phyloP scores from a whole-genome alignment of 1,140 invertebrate species.

The Zaprionus ghesquierei region DNA sequence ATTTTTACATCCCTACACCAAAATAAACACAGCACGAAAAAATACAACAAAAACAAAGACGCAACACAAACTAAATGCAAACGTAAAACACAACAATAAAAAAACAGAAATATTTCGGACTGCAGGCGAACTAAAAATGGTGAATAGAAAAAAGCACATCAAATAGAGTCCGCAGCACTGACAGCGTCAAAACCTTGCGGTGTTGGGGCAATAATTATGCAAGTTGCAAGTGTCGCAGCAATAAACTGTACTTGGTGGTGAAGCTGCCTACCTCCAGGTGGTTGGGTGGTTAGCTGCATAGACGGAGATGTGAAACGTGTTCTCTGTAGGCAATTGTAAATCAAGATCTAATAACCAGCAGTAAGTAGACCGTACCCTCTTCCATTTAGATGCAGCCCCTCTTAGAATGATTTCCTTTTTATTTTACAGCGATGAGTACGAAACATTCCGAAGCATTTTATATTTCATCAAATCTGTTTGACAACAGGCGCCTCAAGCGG shows the following conservation, averaged over 20 bases:
- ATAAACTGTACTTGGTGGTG: conserved; percentile 43
- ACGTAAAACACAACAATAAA: conserved; percentile 18
- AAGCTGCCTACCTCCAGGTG: conserved; percentile 39
- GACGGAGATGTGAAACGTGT: background rate
- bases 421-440: conserved; percentile 57
- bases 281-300: background rate
- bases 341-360: background rate
- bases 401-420: background rate
- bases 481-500: conserved; percentile 67
- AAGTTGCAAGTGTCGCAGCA: conserved; percentile 61
- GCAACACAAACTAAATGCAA: conserved; percentile 29
- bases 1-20: conserved; percentile 42
- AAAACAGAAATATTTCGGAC: background rate
- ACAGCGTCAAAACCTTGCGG: background rate
- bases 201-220: conserved; percentile 71
- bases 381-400: background rate
- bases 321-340: background rate
- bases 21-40: conserved; percentile 50
- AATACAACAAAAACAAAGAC: conserved; percentile 47
- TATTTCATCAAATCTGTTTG: conserved; percentile 67
- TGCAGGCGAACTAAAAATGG: conserved; percentile 11
- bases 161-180: background rate
- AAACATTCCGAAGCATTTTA: conserved; percentile 81
- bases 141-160: background rate
- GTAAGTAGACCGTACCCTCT: conserved; percentile 1